A percentile compares a stretch with the other conserved stretches of the same genome.
These are phyloP conservation scores for Fundulus diaphanus DNA, from an alignment of 2,797 vertebrate species.

Conservation along the genomic window DNA sequence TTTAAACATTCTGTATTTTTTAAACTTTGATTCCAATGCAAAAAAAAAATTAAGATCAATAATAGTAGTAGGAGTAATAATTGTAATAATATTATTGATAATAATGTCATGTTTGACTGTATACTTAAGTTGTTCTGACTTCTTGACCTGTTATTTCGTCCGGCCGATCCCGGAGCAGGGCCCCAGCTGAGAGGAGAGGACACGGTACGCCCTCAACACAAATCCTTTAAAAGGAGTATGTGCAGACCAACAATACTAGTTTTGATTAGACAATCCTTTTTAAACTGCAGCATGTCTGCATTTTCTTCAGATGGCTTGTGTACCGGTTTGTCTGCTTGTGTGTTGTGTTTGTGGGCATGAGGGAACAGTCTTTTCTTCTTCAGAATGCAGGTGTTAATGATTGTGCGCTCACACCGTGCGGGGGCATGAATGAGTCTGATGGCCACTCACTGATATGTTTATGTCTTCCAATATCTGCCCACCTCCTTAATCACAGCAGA, in stretches of 20 bases:
- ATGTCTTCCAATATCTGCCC: slow-evolving; percentile 43
- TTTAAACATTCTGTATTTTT: too few species aligned
- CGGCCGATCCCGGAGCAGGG: background rate
- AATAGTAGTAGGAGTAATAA: too few species aligned
- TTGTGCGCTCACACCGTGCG: slow-evolving; percentile 2
- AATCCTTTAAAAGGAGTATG: background rate
- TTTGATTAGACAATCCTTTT: background rate
- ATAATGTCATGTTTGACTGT: too few species aligned
- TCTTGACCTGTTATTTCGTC: background rate
- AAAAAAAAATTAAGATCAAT: too few species aligned
- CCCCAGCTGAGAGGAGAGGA: background rate
- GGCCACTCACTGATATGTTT: slow-evolving; percentile 22
- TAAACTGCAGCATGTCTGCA: background rate
- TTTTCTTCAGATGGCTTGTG: slow-evolving; percentile 24
- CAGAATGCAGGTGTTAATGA: slow-evolving; percentile 11
- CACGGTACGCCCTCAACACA: background rate
- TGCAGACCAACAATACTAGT: background rate
- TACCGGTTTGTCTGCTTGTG: slow-evolving; percentile 4
- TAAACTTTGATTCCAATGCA: too few species aligned
- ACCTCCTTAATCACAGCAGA: slow-evolving; percentile 52
- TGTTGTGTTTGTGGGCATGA: slow-evolving; percentile 4
- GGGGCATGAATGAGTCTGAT: slow-evolving; percentile 18
- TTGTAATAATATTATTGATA: too few species aligned
- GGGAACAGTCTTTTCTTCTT: slow-evolving; percentile 5
- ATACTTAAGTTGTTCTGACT: too few species aligned